Conservation (phyloP, 2,888 invertebrate genomes). For the Caenorhabditis drosophilae region DNA sequence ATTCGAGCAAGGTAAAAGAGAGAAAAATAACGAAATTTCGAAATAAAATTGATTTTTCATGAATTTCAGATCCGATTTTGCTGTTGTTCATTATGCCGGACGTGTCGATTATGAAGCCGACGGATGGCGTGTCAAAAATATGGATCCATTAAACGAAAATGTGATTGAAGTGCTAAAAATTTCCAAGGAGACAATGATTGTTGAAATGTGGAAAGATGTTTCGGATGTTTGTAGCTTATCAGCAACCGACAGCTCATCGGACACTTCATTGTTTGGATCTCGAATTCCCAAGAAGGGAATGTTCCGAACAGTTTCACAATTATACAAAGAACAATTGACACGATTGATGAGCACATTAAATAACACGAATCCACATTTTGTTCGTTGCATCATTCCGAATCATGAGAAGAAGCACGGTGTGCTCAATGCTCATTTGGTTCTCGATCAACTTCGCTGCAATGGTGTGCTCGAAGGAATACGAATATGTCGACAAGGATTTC, state of each 20-base stretch:
- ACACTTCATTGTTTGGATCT: slow-evolving; percentile 87
- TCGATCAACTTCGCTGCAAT: slow-evolving; percentile 97
- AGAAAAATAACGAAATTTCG: background rate
- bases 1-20: slow-evolving; percentile 33
- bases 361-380: slow-evolving; percentile 99
- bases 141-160: slow-evolving; percentile 99
- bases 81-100: slow-evolving; percentile 77
- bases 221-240: slow-evolving; percentile 43
- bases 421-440: slow-evolving; percentile 95
- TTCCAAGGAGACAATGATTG: slow-evolving; percentile 91
- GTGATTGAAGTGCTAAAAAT: slow-evolving; percentile 91
- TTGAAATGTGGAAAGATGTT: slow-evolving; percentile 95
- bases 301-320: slow-evolving; percentile 94
- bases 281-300: slow-evolving; percentile 78
- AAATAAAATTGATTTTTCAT: slow-evolving; percentile 5
- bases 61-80: slow-evolving; percentile 88
- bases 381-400: slow-evolving; percentile 99
- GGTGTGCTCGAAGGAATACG: slow-evolving; percentile 98
- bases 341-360: slow-evolving; percentile 85
- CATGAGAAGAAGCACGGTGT: slow-evolving; percentile 96
- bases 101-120: slow-evolving; percentile 88
- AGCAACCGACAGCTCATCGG: slow-evolving; percentile 36
- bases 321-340: slow-evolving; percentile 97
- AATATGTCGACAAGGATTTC: slow-evolving; percentile 99
- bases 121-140: slow-evolving; percentile 99